Base-by-base conservation (phyloP, 2,113 vertebrate genomes). In the Barbus barbus region DNA sequence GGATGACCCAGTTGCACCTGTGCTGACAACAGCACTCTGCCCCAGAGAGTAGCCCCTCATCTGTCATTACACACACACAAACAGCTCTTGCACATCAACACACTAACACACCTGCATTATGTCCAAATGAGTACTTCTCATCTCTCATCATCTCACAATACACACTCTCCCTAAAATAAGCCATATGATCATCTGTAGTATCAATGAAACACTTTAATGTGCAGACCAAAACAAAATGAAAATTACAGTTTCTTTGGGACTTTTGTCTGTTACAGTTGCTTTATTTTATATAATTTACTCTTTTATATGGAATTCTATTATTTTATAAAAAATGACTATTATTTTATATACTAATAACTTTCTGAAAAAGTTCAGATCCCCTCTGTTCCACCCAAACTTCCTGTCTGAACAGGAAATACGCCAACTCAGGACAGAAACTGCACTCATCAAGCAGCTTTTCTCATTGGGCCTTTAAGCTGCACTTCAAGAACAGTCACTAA, bases 11-110 rank as follows among this genome's bases (percentile, higher is more conserved):
- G 33, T 69, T 63, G 85, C 87, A 88, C 87, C 85, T 86, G 85
- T 86, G 85, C 87, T 88, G 87, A 88, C 84, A 86, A 86, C 72
- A 86, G 84, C 82, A 86, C 82, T 86, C 72, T 76, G 72, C 87
- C 74, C n/a, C 51, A 53, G 82, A 85, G 86, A 84, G 84, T 86
- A 65, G 63, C 84, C 84, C 87, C 82, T 83, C 72, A 84, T 84
- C 81, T 83, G 86, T 85, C 83, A 87, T 80, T 78, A 76, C 75
- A 83, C 26, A 76, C 28, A 60, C 26, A 81, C 41, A 60, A 24
- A 69, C 82, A 72, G 2, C 65, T 28, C 22, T 24, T 14, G 80
- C 9, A 38, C 20, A 7, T 31, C 9, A 41, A 46, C 81, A 48
- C 69, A 61, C 71, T 41, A 24, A 83, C 51, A 74, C 81, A 82